Conservation (phyloP, 2,888 invertebrate species). For the Amblyteles armatorius region DNA sequence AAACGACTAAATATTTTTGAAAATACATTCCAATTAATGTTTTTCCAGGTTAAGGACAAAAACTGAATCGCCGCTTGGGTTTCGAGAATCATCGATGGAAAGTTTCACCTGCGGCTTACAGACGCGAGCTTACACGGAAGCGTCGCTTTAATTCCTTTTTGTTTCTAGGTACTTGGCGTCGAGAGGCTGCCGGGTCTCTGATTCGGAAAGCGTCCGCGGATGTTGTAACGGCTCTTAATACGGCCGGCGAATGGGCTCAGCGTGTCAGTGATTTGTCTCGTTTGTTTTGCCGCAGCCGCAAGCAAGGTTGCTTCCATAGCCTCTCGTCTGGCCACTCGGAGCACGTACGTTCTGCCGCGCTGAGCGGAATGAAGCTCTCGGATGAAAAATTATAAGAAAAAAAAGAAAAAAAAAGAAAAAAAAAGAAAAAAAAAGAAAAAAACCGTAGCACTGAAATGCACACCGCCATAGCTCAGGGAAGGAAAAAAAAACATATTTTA, state of each 20-base stretch:
- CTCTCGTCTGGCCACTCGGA: slow-evolving; percentile 4
- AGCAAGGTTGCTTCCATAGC: neutral
- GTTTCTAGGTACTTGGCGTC: neutral
- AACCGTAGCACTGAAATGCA: neutral
- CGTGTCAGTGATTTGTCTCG: slow-evolving; percentile 4
- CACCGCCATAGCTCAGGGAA: neutral
- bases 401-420: neutral
- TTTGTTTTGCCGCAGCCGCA: slow-evolving; percentile 7
- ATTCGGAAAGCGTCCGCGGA: slow-evolving; percentile 9
- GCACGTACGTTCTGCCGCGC: slow-evolving; percentile 1
- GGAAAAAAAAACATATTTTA: slow-evolving; percentile 1
- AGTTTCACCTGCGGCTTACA: too few species aligned
- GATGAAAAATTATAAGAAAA: neutral
- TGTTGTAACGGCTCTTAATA: slow-evolving; percentile 31
- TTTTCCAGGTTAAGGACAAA: too few species aligned
- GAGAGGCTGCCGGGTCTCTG: neutral
- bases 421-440: neutral
- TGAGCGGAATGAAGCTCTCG: neutral
- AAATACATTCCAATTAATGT: too few species aligned
- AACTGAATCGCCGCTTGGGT: too few species aligned
- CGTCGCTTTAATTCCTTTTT: neutral
- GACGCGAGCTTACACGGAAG: neutral
- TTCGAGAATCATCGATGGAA: too few species aligned
- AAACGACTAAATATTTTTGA: too few species aligned
- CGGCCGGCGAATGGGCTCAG: slow-evolving; percentile 9